These are phyloP conservation scores for Philopedon plagiatum DNA, from an alignment of 2,888 invertebrate genomes.

Conservation along the genomic window DNA sequence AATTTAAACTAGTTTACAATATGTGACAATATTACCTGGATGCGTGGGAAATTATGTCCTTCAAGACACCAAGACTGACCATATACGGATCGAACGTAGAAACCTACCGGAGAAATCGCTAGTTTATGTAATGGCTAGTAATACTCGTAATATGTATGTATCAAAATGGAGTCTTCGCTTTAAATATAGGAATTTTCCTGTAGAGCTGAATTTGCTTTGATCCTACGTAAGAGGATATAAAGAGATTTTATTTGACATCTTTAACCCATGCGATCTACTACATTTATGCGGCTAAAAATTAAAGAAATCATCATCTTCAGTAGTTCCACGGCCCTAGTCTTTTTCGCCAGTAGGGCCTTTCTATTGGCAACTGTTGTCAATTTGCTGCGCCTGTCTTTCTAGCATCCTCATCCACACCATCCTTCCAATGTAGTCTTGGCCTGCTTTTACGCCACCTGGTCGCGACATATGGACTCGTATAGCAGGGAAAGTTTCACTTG, in stretches of 20 bases:
- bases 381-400: no score
- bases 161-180: conserved; percentile 5
- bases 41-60: conserved; percentile 57
- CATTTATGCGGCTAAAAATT: no score
- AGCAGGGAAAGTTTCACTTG: no score
- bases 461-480: no score
- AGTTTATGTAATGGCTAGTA: conserved; percentile 35
- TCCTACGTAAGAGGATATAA: not conserved
- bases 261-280: no score
- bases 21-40: conserved; percentile 42
- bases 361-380: no score
- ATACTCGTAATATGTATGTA: conserved; percentile 10
- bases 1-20: conserved; percentile 2
- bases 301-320: no score
- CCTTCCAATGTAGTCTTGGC: no score
- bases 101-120: conserved; percentile 53
- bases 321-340: no score
- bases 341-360: no score
- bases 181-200: conserved; percentile 1
- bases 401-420: no score
- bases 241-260: not conserved
- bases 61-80: conserved; percentile 52
- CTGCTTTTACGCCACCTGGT: no score
- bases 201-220: not conserved
- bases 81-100: conserved; percentile 54